phyloP scores from a whole-genome alignment of 2,113 vertebrate genomes.

The Zosterops lateralis region DNA sequence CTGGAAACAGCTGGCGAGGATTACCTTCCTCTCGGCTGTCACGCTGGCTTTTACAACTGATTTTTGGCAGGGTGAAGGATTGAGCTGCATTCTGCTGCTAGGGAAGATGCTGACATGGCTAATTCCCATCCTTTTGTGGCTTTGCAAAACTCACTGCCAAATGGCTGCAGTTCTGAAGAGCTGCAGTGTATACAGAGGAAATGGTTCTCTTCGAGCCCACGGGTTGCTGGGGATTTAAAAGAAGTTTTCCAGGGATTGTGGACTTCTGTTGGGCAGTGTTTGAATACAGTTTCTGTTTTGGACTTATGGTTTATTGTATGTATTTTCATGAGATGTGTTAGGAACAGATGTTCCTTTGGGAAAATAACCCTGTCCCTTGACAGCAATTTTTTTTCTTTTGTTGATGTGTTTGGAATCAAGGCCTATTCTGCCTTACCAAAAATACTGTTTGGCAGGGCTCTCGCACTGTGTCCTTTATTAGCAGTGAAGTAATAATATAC shows the following conservation, averaged over 20 bases:
- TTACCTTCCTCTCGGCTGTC: slow-evolving; percentile 54
- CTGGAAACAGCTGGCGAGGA: slow-evolving; percentile 57
- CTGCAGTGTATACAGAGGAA: slow-evolving; percentile 52
- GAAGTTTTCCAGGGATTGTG: slow-evolving; percentile 2
- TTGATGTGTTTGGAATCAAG: not conserved
- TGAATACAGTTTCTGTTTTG: slow-evolving; percentile 11
- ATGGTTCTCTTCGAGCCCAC: slow-evolving; percentile 26
- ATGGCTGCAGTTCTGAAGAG: slow-evolving; percentile 57
- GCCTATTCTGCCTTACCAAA: not conserved
- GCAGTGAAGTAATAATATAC: not conserved
- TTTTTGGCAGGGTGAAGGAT: slow-evolving; percentile 60
- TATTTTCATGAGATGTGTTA: not conserved
- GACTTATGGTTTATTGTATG: not conserved
- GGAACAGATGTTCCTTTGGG: slow-evolving; percentile 22
- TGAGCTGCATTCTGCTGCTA: slow-evolving; percentile 41
- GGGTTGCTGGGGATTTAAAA: slow-evolving; percentile 33
- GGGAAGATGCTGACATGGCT: slow-evolving; percentile 71
- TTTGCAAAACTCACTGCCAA: slow-evolving; percentile 36
- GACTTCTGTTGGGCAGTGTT: slow-evolving; percentile 8
- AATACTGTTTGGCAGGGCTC: not conserved
- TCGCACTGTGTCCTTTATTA: not conserved
- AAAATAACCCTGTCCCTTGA: not conserved
- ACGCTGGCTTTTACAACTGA: slow-evolving; percentile 56
- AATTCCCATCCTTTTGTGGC: slow-evolving; percentile 64
- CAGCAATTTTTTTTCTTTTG: not conserved